These are phyloP conservation scores for Clarias fuscus DNA, from an alignment of 2,797 vertebrate genomes.

Conservation along the genomic window DNA sequence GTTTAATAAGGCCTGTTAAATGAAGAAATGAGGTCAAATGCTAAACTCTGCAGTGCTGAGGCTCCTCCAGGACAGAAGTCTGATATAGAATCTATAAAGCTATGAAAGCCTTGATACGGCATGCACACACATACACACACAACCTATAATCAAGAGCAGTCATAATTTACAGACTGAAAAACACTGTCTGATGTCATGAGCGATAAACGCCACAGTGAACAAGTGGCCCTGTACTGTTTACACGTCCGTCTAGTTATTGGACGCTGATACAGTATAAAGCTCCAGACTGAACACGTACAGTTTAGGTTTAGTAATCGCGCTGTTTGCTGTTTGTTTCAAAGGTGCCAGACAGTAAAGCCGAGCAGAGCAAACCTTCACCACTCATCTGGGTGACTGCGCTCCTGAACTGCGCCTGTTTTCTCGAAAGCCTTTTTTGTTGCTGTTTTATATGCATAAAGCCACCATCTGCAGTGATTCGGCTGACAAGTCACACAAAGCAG, in stretches of 20 bases:
- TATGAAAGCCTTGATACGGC: not conserved
- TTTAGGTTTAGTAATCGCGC: not conserved
- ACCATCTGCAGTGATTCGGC: constrained; percentile 16
- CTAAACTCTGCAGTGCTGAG: not conserved
- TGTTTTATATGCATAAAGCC: constrained; percentile 8
- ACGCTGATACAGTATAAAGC: not conserved
- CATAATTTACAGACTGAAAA: constrained; percentile 4
- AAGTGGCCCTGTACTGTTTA: not conserved
- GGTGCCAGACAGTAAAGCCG: not conserved
- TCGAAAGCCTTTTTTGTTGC: not conserved
- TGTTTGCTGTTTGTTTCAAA: constrained; percentile 9
- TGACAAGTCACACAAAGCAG: constrained; percentile 29
- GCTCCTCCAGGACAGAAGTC: not conserved
- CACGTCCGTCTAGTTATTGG: not conserved
- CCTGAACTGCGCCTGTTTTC: not conserved
- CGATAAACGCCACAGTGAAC: not conserved
- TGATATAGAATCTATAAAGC: constrained; percentile 11
- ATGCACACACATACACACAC: not conserved
- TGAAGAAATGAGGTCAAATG: constrained; percentile 17
- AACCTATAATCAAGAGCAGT: not conserved
- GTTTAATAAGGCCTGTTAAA: constrained; percentile 27
- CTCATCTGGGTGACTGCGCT: not conserved
- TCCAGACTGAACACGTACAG: not conserved
- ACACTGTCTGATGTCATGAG: not conserved
- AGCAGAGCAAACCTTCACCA: not conserved